phyloP scores from a whole-genome alignment of 2,797 vertebrate species.

The Decapterus maruadsi region DNA sequence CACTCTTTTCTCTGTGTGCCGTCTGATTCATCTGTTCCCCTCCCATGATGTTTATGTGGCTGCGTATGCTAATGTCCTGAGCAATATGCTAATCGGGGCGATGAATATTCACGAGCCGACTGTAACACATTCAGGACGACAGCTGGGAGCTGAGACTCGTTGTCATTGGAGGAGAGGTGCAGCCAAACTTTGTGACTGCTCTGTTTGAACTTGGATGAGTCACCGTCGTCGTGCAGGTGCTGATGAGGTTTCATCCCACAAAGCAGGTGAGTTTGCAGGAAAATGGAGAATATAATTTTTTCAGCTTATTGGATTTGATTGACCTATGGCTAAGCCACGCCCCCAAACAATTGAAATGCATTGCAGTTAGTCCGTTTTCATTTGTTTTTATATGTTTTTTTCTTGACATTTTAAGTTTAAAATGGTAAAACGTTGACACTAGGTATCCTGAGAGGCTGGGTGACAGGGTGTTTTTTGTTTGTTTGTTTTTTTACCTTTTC shows the following conservation, averaged over 20 bases:
- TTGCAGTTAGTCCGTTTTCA: too few relatives aligned
- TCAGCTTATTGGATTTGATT: too few relatives aligned
- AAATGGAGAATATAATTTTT: too few relatives aligned
- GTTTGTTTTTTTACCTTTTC: too few relatives aligned
- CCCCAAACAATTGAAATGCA: too few relatives aligned
- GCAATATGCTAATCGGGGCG: slow-evolving; percentile 58
- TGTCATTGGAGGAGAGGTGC: slow-evolving; percentile 45
- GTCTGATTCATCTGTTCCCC: slow-evolving; percentile 66
- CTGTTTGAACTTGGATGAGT: slow-evolving; percentile 28
- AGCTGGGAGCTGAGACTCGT: slow-evolving; percentile 42
- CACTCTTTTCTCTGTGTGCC: slow-evolving; percentile 31
- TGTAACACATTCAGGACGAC: slow-evolving; percentile 45
- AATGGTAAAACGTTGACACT: too few relatives aligned
- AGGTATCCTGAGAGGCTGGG: too few relatives aligned
- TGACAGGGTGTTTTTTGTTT: too few relatives aligned
- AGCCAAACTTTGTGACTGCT: slow-evolving; percentile 33
- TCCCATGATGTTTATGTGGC: slow-evolving; percentile 58
- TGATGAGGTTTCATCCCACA: slow-evolving; percentile 1
- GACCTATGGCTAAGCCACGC: too few relatives aligned
- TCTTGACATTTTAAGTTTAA: too few relatives aligned
- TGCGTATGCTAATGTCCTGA: slow-evolving; percentile 60
- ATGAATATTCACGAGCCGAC: slow-evolving; percentile 65
- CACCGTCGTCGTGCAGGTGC: background rate
- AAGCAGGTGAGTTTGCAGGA: too few relatives aligned
- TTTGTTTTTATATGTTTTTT: too few relatives aligned